phyloP scores from a whole-genome alignment of 2,113 vertebrate genomes.

The Orientallactaga bullata region DNA sequence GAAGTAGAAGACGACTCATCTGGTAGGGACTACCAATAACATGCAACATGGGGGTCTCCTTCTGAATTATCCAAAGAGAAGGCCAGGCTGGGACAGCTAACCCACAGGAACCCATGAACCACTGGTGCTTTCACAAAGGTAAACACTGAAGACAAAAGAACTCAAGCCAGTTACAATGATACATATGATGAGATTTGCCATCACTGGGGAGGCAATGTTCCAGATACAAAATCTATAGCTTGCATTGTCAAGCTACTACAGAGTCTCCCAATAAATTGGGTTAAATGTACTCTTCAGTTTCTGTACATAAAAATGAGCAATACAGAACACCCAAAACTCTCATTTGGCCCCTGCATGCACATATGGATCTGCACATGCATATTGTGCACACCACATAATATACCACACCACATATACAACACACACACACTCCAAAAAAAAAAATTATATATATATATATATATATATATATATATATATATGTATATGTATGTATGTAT shows the following conservation, averaged over 20 bases:
- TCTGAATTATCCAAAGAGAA: neutral
- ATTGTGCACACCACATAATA: neutral
- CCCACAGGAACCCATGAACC: neutral
- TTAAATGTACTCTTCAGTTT: neutral
- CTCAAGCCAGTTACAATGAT: neutral
- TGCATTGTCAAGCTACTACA: too few relatives aligned
- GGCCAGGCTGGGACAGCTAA: neutral
- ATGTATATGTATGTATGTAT: too few relatives aligned
- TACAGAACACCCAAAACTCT: too few relatives aligned
- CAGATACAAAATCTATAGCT: neutral
- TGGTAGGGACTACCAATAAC: neutral
- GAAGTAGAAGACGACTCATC: neutral
- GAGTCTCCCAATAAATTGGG: neutral
- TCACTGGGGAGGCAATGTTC: neutral
- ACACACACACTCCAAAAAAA: too few relatives aligned
- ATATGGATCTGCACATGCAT: too few relatives aligned
- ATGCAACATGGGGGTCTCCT: neutral
- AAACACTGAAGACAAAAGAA: neutral
- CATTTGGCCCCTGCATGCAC: too few relatives aligned
- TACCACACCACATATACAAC: too few relatives aligned
- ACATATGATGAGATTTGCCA: too few relatives aligned
- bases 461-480: too few relatives aligned
- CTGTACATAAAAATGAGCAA: neutral
- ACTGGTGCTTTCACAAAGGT: neutral
- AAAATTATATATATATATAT: too few relatives aligned